These are phyloP conservation scores for Vesta saturnalis DNA, from an alignment of 2,888 invertebrate species.

Conservation along the genomic window DNA sequence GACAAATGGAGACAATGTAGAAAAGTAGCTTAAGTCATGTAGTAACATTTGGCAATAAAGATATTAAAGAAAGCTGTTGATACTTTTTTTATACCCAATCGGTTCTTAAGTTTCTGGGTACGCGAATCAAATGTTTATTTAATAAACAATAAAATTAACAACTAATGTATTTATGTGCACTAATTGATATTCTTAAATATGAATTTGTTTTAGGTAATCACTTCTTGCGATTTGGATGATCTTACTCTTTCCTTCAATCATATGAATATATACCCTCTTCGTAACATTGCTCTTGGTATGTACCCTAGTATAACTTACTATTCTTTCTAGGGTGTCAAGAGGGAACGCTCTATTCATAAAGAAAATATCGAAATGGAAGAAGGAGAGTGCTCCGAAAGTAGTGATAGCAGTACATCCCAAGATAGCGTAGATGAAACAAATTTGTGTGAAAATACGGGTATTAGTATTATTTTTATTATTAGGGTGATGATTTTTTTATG, in stretches of 20 bases:
- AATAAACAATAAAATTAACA: too few relatives aligned
- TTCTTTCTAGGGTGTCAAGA: conserved; percentile 59
- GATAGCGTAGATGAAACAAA: conserved; percentile 23
- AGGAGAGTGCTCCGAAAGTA: conserved; percentile 72
- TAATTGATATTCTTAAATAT: conserved; percentile 20
- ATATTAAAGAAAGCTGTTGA: too few relatives aligned
- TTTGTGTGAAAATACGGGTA: conserved; percentile 27
- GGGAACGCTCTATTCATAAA: conserved; percentile 44
- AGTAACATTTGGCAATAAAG: too few relatives aligned
- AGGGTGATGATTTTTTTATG: not conserved
- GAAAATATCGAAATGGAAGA: conserved; percentile 66
- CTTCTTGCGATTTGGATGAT: conserved; percentile 59
- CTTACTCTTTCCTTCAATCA: conserved; percentile 58
- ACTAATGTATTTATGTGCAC: too few relatives aligned
- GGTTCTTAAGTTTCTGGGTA: too few relatives aligned
- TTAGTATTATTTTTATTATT: conserved; percentile 13
- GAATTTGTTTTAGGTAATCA: conserved; percentile 59
- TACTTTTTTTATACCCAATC: too few relatives aligned
- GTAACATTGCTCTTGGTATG: conserved; percentile 67
- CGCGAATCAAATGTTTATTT: too few relatives aligned
- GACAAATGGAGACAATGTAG: too few relatives aligned
- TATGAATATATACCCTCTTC: conserved; percentile 65
- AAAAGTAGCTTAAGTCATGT: too few relatives aligned
- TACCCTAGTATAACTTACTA: conserved; percentile 57
- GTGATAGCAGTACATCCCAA: conserved; percentile 17